Evolutionary conservation across 2,888 invertebrate species (phyloP).

Genomic region (Nowickia ferox): DNA sequence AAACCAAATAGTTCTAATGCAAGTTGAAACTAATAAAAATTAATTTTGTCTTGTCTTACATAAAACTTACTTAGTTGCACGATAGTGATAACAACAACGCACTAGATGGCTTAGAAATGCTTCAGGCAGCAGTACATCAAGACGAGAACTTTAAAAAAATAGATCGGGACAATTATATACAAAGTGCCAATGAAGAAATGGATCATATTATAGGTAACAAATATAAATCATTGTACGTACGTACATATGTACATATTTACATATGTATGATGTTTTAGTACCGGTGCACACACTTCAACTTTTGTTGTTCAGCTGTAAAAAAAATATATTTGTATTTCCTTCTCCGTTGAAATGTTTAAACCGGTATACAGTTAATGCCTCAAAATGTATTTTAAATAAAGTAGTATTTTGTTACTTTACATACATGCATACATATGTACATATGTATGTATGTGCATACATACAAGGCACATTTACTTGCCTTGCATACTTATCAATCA

Average conservation of each 20-base stretch:
- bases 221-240: background rate
- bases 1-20: too few species aligned
- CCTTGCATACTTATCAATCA: too few species aligned
- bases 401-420: too few species aligned
- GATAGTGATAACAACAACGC: conserved; percentile 95
- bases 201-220: conserved; percentile 81
- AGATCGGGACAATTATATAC: conserved; percentile 78
- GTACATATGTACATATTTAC: background rate
- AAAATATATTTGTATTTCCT: too few species aligned
- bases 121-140: conserved; percentile 86
- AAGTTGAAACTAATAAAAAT: background rate
- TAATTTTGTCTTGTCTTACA: background rate
- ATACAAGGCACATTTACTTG: too few species aligned
- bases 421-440: too few species aligned
- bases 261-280: background rate
- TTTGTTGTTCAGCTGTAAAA: too few species aligned
- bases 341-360: too few species aligned
- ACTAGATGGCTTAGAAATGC: conserved; percentile 94
- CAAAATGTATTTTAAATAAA: too few species aligned
- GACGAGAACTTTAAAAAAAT: conserved; percentile 83
- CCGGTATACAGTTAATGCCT: too few species aligned
- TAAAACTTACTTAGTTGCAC: conserved; percentile 85
- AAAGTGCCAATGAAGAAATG: conserved; percentile 80
- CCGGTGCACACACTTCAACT: too few species aligned
- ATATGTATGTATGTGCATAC: too few species aligned